These are phyloP conservation scores for Pelodytes ibericus DNA, from an alignment of 2,797 vertebrate genomes.

Conservation along the genomic window DNA sequence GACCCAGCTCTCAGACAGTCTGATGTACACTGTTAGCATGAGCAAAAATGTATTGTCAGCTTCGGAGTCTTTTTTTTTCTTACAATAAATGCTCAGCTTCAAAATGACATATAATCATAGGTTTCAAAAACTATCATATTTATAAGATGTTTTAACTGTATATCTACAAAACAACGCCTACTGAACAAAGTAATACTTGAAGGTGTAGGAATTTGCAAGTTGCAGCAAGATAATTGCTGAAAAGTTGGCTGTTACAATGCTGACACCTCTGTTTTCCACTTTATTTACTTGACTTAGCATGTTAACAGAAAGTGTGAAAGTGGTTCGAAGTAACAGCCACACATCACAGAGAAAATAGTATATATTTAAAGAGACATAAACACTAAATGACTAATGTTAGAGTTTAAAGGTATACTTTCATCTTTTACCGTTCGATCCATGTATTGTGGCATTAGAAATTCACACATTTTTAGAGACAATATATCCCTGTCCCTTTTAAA, in stretches of 20 bases:
- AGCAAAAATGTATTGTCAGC: no score
- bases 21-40: no score
- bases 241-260: conserved; percentile 40
- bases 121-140: conserved; percentile 12
- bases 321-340: background rate
- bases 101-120: no score
- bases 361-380: background rate
- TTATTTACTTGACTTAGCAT: conserved; percentile 47
- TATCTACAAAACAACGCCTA: conserved; percentile 14
- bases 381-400: no score
- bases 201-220: conserved; percentile 45
- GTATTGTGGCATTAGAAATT: no score
- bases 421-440: no score
- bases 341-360: background rate
- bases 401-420: no score
- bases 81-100: no score
- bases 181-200: conserved; percentile 30
- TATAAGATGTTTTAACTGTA: conserved; percentile 33
- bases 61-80: no score
- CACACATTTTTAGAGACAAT: no score
- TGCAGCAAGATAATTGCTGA: conserved; percentile 42
- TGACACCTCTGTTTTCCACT: conserved; percentile 34
- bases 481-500: no score
- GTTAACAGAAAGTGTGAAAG: conserved; percentile 22
- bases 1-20: no score